Evolutionary conservation across 2,113 vertebrate genomes (phyloP).

Genomic region (Ceyx cyanopectus): DNA sequence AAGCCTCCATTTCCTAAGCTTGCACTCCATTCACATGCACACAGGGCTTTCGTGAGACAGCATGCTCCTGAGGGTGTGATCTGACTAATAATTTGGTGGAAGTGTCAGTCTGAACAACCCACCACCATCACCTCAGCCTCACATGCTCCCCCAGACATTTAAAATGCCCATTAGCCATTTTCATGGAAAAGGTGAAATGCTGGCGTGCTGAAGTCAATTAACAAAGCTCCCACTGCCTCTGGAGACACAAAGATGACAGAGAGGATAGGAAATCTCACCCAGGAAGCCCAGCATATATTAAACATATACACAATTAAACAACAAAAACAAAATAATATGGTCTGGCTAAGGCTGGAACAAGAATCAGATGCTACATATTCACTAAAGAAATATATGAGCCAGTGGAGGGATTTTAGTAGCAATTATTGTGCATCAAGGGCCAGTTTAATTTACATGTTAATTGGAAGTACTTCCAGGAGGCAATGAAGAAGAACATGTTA

Average conservation of each 20-base stretch:
- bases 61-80: neutral
- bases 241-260: neutral
- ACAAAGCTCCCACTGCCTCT: conserved; percentile 13
- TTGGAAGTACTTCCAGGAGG: conserved; percentile 44
- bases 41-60: neutral
- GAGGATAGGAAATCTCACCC: neutral
- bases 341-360: neutral
- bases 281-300: neutral
- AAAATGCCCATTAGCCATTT: conserved; percentile 19
- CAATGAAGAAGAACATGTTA: conserved; percentile 62
- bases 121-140: neutral
- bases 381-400: conserved; percentile 12
- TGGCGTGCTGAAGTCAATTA: conserved; percentile 13
- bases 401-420: neutral
- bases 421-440: conserved; percentile 28
- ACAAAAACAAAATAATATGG: neutral
- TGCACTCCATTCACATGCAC: neutral
- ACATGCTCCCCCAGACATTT: neutral
- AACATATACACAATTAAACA: neutral
- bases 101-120: conserved; percentile 5
- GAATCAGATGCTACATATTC: neutral
- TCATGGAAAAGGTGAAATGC: conserved; percentile 40
- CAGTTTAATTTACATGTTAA: conserved; percentile 71
- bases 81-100: conserved; percentile 37
- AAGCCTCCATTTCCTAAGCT: conserved; percentile 1